These are phyloP conservation scores for Lepidochrysops patricia DNA, from an alignment of 2,888 invertebrate genomes.

Conservation along the genomic window DNA sequence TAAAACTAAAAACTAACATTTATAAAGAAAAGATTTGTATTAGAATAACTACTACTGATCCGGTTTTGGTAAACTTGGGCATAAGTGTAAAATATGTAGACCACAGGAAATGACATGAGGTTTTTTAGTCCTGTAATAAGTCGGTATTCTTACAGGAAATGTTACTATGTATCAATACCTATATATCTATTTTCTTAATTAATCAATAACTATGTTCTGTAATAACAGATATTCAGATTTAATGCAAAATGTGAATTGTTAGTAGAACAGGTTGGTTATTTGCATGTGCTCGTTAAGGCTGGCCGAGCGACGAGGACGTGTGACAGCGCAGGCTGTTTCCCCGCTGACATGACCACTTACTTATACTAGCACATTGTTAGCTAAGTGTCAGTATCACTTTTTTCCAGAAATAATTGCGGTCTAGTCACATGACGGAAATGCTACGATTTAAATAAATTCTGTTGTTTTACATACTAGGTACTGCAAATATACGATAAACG, in stretches of 20 bases:
- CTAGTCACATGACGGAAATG: neutral
- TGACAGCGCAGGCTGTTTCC: conserved; percentile 50
- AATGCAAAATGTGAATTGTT: conserved; percentile 44
- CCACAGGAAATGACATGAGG: no score
- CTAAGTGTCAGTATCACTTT: conserved; percentile 18
- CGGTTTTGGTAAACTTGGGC: no score
- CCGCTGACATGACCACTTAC: conserved; percentile 27
- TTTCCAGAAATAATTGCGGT: conserved; percentile 16
- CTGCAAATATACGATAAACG: neutral
- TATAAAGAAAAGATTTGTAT: no score
- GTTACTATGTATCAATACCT: no score
- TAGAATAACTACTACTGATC: no score
- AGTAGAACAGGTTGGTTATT: conserved; percentile 49
- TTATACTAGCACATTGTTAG: conserved; percentile 27
- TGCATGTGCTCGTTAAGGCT: conserved; percentile 72
- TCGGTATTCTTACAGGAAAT: no score
- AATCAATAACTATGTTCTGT: neutral
- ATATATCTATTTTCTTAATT: no score
- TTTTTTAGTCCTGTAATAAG: no score
- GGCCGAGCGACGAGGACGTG: conserved; percentile 57
- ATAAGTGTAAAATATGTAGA: no score
- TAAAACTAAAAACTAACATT: no score
- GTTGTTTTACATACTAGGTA: neutral
- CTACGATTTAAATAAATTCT: neutral
- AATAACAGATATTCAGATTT: neutral